Conservation (phyloP, 2,888 invertebrate species). For the Geophilus truncorum region DNA sequence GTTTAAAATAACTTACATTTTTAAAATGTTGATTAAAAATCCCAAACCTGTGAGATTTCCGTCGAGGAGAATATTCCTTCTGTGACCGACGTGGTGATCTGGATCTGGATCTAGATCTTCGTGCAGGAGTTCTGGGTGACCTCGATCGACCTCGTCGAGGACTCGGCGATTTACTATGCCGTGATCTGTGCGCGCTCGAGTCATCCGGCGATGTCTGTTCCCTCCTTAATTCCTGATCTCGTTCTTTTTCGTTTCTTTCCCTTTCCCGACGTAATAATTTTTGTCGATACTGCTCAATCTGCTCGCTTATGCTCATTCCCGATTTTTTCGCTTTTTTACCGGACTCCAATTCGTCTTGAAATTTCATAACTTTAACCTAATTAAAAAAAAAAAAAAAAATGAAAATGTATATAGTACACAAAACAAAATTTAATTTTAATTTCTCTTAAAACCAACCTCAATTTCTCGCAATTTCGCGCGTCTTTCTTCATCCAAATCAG, state of each 20-base stretch:
- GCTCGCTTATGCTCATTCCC: constrained; percentile 70
- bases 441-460: constrained; percentile 56
- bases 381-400: constrained; percentile 33
- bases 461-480: constrained; percentile 65
- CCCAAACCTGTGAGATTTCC: constrained; percentile 38
- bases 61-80: constrained; percentile 35
- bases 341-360: constrained; percentile 91
- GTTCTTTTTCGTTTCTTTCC: constrained; percentile 33
- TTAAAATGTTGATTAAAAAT: constrained; percentile 33
- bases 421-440: not conserved
- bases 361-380: constrained; percentile 78
- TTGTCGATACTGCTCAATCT: constrained; percentile 81
- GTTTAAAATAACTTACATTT: not conserved
- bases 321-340: constrained; percentile 67
- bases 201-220: constrained; percentile 34
- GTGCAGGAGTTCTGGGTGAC: constrained; percentile 32
- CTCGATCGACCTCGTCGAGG: constrained; percentile 32
- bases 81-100: constrained; percentile 33
- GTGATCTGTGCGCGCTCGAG: constrained; percentile 30
- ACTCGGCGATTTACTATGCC: constrained; percentile 36
- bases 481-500: constrained; percentile 40
- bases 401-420: no score
- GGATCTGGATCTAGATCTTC: constrained; percentile 33
- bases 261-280: constrained; percentile 56
- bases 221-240: constrained; percentile 27